phyloP scores from a whole-genome alignment of 2,888 invertebrate species.

The Apamea monoglypha region DNA sequence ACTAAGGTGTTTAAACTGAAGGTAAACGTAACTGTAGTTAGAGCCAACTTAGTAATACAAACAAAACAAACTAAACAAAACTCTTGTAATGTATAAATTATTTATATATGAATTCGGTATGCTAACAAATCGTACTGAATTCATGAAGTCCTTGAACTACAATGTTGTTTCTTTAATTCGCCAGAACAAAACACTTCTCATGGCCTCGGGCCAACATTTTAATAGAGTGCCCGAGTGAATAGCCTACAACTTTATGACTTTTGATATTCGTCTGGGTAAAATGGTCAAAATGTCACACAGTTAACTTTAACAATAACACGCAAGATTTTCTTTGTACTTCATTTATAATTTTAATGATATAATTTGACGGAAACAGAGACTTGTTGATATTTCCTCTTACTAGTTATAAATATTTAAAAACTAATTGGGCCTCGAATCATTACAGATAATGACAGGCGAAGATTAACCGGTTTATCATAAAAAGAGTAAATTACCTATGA shows the following conservation, averaged over 20 bases:
- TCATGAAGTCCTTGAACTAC: neutral
- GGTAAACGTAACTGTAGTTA: no score
- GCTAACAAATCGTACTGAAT: neutral
- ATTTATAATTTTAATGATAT: slow-evolving; percentile 6
- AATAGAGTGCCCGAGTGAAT: no score
- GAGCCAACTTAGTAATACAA: no score
- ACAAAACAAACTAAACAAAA: no score
- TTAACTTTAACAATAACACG: slow-evolving; percentile 28
- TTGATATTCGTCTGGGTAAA: neutral
- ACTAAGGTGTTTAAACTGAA: no score
- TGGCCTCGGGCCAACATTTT: neutral
- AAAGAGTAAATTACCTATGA: neutral
- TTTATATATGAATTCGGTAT: no score
- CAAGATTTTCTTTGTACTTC: neutral
- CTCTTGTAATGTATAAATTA: neutral
- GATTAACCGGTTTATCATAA: slow-evolving; percentile 14
- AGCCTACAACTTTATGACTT: neutral
- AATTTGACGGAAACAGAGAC: slow-evolving; percentile 1
- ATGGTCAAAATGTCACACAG: neutral
- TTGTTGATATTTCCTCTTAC: slow-evolving; percentile 17
- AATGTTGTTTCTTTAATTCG: neutral
- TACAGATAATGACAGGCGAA: neutral
- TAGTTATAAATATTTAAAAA: slow-evolving; percentile 4
- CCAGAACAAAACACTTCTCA: neutral
- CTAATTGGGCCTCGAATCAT: neutral